phyloP scores from a whole-genome alignment of 92 coral and sea anemone species.

The Epizoanthus ramosus region DNA sequence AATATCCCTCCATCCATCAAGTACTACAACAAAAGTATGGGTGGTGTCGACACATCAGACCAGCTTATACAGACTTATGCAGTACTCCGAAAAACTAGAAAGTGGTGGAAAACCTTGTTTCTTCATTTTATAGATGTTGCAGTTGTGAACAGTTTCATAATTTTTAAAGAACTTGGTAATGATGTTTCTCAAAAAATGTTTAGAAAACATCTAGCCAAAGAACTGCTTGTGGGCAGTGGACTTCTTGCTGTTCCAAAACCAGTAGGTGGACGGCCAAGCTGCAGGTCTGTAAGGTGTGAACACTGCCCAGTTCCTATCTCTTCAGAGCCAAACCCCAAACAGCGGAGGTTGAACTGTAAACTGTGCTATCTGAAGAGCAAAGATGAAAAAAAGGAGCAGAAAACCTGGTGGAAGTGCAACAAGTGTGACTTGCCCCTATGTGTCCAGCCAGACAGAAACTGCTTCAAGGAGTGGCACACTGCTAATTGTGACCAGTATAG shows the following conservation, averaged over 20 bases:
- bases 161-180: neutral
- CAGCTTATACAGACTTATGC: constrained; percentile 23
- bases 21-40: constrained; percentile 43
- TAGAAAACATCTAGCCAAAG: neutral
- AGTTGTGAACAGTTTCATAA: constrained; percentile 33
- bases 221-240: constrained; percentile 9
- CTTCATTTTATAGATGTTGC: constrained; percentile 35
- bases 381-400: constrained; percentile 11
- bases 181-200: constrained; percentile 15
- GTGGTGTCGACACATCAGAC: constrained; percentile 49
- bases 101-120: constrained; percentile 45
- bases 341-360: constrained; percentile 11
- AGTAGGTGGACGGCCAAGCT: constrained; percentile 16
- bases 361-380: constrained; percentile 15
- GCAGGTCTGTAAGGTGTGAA: neutral
- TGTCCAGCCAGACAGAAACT: constrained; percentile 19
- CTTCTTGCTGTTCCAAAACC: neutral
- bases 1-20: neutral
- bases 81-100: constrained; percentile 20
- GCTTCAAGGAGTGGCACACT: constrained; percentile 21
- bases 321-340: constrained; percentile 1
- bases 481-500: constrained; percentile 26
- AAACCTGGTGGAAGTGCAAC: constrained; percentile 23
- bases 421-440: constrained; percentile 25
- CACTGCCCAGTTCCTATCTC: constrained; percentile 17